Base-by-base conservation (phyloP, 2,888 invertebrate species). In the Eudasyphora cyanicolor region DNA sequence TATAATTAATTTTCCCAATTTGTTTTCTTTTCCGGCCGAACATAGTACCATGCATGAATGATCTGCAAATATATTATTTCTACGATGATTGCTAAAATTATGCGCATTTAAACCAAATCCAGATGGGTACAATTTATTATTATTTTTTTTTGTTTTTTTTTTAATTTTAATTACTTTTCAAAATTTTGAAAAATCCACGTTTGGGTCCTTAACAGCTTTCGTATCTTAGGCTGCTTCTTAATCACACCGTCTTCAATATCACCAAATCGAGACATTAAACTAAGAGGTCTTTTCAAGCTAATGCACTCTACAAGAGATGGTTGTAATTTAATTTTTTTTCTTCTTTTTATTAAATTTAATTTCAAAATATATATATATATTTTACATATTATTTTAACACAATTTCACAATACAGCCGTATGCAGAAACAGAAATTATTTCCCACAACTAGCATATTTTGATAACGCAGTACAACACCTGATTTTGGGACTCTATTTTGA, bases 81-180 rank as follows among this genome's bases (percentile, higher is more conserved):
- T 57, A 57, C 57, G 27, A 57, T 57, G 57, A 24, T 24, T 27
- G 14, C 12, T 57, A 57, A 2, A 45, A n/a, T 4, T 57, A 57
- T 24, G 14, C 57, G 21, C 24, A 27, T 24, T 27, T 27, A 27
- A 14, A 27, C 32, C 38, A 62, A 62, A 32, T 38, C 42, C 38
- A 67, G 38, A 42, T 67, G 29, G 17, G 38, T 38, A 10, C 27
- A 57, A 57, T 27, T n/a, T n/a, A n/a, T n/a, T n/a, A n/a, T n/a
- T n/a, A n/a, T n/a, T n/a, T n/a, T n/a, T n/a, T n/a, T n/a, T n/a
- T 54, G 49, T 38, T 7, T 57, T 17, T 32, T 70, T 49, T 42
- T 60, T 77, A 0, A 38, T 45, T 38, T 74, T 79, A 57, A 78
- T 79, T 85, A 81, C 83, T 57, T 70, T 75, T 79, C 42, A 35